phyloP scores from a whole-genome alignment of 2,113 vertebrate genomes.

The Sialia sialis region DNA sequence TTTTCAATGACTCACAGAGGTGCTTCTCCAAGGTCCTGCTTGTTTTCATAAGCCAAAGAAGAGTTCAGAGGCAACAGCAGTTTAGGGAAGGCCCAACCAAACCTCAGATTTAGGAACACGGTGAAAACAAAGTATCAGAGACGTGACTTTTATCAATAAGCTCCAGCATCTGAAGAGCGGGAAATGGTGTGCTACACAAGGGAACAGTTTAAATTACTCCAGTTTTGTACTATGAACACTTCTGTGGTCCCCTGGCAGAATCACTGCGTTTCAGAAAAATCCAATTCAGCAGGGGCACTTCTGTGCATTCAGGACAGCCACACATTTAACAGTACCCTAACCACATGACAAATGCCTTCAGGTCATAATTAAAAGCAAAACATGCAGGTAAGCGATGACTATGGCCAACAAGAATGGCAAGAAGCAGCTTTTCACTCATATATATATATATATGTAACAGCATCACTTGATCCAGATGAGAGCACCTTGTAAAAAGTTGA shows the following conservation, averaged over 20 bases:
- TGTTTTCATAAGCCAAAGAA: background rate
- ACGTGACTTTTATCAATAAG: background rate
- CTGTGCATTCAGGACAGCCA: background rate
- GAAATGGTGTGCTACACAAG: fast-evolving
- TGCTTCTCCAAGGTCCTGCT: background rate
- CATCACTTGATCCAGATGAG: background rate
- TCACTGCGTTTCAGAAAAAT: background rate
- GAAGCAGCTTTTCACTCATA: background rate
- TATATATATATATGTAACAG: background rate
- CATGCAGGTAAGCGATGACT: background rate
- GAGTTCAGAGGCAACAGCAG: background rate
- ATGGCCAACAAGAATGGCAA: background rate
- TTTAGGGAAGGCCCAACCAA: background rate
- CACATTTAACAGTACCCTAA: background rate
- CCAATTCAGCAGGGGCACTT: background rate
- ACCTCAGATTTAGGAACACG: background rate
- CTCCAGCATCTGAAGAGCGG: background rate
- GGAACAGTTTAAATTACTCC: background rate
- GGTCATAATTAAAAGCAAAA: background rate
- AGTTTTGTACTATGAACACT: background rate
- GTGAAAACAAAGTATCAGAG: background rate
- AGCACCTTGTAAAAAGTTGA: background rate
- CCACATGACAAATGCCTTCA: background rate
- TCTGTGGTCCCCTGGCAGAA: background rate
- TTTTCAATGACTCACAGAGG: background rate